Conservation (phyloP, 2,797 vertebrate species). For the Amphiprion clarkii region DNA sequence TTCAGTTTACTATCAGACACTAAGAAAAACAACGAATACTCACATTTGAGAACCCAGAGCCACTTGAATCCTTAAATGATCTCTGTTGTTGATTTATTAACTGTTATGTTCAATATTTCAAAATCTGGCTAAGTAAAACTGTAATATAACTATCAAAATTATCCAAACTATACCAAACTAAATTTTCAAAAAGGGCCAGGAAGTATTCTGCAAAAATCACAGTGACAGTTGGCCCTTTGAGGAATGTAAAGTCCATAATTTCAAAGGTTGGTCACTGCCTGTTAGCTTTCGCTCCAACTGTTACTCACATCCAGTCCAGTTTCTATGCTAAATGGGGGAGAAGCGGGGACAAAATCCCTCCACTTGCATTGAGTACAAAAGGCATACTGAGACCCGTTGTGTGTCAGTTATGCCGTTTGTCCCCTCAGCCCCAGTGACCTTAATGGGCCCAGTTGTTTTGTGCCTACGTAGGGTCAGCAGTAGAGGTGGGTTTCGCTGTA, state of each 20-base stretch:
- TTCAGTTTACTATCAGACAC: no score
- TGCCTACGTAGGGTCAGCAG: background rate
- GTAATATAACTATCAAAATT: background rate
- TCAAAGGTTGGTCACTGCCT: background rate
- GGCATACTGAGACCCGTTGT: conserved; percentile 7
- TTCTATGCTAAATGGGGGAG: background rate
- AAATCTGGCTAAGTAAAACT: background rate
- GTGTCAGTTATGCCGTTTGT: background rate
- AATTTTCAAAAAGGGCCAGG: background rate
- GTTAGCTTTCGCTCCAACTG: background rate
- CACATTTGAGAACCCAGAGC: background rate
- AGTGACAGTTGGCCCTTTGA: background rate
- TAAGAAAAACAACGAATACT: background rate
- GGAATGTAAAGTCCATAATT: background rate
- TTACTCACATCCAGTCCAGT: background rate
- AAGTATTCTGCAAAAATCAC: background rate
- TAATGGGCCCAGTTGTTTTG: background rate
- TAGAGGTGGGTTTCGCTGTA: background rate
- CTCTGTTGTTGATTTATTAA: background rate
- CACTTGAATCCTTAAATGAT: background rate
- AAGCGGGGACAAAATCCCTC: background rate
- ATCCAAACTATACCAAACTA: background rate
- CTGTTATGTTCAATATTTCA: background rate
- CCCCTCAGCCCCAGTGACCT: background rate
- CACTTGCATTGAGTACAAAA: background rate